Base-by-base conservation (phyloP, 2,888 invertebrate species). In the Galeruca laticollis region DNA sequence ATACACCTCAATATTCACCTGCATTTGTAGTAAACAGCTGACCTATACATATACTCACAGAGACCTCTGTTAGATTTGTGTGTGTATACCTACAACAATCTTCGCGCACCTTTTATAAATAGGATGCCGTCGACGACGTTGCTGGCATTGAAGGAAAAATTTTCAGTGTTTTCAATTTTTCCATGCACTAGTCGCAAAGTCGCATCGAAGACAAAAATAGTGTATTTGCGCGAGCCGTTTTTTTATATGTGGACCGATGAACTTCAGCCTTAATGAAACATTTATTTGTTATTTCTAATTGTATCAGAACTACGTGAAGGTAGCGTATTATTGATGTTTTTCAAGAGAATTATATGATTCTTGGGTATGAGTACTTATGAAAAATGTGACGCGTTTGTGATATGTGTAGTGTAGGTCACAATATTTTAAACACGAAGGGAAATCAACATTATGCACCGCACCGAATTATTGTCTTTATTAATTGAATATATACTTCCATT, bases 101-200 rank as follows among this genome's bases (percentile, higher is more conserved):
- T 73, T 68, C 78, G 78, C 77, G 78, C 78, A 77, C 78, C 76
- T 78, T 74, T 72, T 77, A 77, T 78, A 77, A 78, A 78, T 78
- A 78, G 78, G 70, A 76, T 75, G 73, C 74, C 73, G 74, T 70
- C 73, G 67, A 69, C 75, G 76, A 69, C 75, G 76, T 63, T 70
- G 75, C 70, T 69, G 69, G 75, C 70, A 72, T 52, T 68, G 74
- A 72, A 70, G 71, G 72, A 72, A 75, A 77, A 73, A 70, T 75
- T 75, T 75, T 75, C 75, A 69, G 74, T 71, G 74, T 70, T 74
- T 74, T 72, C 72, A 63, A 71, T 47, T 60, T 68, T 71, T 68
- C 49, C 71, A 60, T 64, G 60, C 66, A 68, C 54, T 65, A 51
- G 40, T 47, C 64, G 49, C 60, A 72, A 43, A 68, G 57, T 49